Base-by-base conservation (phyloP, 2,113 vertebrate genomes). In the Lanius ludovicianus region DNA sequence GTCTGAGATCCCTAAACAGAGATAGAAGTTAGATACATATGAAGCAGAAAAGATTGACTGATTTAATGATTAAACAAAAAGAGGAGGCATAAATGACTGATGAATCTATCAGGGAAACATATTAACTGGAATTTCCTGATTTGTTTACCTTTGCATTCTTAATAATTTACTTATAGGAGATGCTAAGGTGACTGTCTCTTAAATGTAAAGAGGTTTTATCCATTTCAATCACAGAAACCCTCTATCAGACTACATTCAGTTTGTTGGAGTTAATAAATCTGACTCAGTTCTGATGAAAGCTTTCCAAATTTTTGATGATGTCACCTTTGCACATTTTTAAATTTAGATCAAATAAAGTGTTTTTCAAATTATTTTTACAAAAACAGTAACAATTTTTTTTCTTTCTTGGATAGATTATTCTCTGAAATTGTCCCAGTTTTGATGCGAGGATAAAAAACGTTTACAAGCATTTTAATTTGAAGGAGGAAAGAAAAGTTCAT, bases 31-130 rank as follows among this genome's bases (percentile, higher is more conserved):
- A 73, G 50, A 71, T 49, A 42, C 46, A 57, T 3, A 9, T 62
- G 55, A 77, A 84, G 30, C 47, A 67, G 89, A 79, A 80, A 91
- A 90, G 55, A 79, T 37, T 62, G 70, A 63, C 35, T 76, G 67
- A 91, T 75, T 82, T 89, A 96, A 95, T 91, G 78, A 91, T 95
- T 96, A 96, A 91, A 90, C 87, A 77, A 73, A 82, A 93, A 89
- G 42, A 85, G 46, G 59, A 79, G 39, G 47, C 85, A 31, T 84
- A 75, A 62, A 74, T 83, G 64, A 39, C 92, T 64, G 78, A 91
- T 44, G 59, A 91, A 92, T 93, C 71, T 83, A 44, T 56, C 47
- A 77, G n/a, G 55, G 75, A 95, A 85, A 94, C 75, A 79, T 35
- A 96, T 83, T 96, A 92, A 96, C 92, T 92, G 46, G 53, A 86